These are phyloP conservation scores for Artibeus lituratus DNA, from an alignment of 2,797 vertebrate species.

Conservation along the genomic window DNA sequence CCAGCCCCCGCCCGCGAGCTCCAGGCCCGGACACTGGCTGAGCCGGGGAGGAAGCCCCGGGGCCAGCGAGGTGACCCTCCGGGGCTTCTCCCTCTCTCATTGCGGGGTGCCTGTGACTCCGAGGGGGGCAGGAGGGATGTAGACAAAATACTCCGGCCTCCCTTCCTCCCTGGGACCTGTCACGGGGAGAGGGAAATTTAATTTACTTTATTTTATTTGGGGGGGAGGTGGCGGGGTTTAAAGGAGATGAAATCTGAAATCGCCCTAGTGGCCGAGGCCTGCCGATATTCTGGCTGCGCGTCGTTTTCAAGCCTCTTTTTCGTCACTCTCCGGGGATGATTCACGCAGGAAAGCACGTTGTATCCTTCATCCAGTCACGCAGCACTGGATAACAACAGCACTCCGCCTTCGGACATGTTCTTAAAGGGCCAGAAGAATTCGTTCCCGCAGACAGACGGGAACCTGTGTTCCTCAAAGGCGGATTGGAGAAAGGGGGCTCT, in stretches of 20 bases:
- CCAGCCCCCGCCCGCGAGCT: not conserved
- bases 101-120: slow-evolving; percentile 36
- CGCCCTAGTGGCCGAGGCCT: slow-evolving; percentile 64
- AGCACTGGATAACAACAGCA: slow-evolving; percentile 69
- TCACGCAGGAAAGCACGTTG: slow-evolving; percentile 81
- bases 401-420: slow-evolving; percentile 76
- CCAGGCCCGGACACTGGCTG: not conserved
- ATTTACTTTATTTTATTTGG: not conserved
- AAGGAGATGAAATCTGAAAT: slow-evolving; percentile 78
- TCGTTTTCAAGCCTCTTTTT: slow-evolving; percentile 72
- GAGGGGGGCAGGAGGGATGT: slow-evolving; percentile 16
- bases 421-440: slow-evolving; percentile 82
- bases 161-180: slow-evolving; percentile 69
- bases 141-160: slow-evolving; percentile 75
- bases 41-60: not conserved
- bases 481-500: slow-evolving; percentile 76
- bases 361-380: slow-evolving; percentile 79
- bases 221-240: not conserved
- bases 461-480: slow-evolving; percentile 81
- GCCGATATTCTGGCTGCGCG: slow-evolving; percentile 76
- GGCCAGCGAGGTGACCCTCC: not conserved
- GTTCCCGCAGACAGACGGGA: slow-evolving; percentile 79
- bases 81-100: slow-evolving; percentile 19
- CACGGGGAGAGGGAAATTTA: slow-evolving; percentile 73
- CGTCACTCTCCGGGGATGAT: slow-evolving; percentile 80